Evolutionary conservation across 2,888 invertebrate genomes (phyloP).

Genomic region (Chaitophorus viminalis): DNA sequence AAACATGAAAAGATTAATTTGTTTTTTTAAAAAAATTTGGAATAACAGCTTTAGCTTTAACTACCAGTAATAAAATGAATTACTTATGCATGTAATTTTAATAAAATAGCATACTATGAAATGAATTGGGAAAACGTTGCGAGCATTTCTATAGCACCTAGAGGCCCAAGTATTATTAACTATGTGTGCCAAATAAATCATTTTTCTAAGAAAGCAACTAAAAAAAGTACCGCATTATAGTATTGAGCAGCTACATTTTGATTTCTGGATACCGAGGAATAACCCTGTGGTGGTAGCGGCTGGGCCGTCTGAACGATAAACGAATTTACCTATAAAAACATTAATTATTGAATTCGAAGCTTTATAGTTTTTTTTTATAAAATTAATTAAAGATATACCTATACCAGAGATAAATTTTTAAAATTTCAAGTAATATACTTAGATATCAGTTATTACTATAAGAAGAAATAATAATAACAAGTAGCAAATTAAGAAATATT

Average conservation of each 20-base stretch:
- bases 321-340: constrained; percentile 58
- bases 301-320: constrained; percentile 14
- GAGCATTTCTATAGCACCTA: not conserved
- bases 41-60: too few species aligned
- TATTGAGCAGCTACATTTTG: constrained; percentile 51
- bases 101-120: not conserved
- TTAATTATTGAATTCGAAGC: constrained; percentile 21
- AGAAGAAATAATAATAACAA: too few species aligned
- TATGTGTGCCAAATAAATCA: not conserved
- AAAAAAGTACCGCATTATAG: constrained; percentile 47
- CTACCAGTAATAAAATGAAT: not conserved
- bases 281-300: not conserved
- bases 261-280: constrained; percentile 37
- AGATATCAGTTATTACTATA: too few species aligned
- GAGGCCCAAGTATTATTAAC: not conserved
- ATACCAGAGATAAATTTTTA: not conserved
- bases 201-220: not conserved
- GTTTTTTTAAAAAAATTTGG: too few species aligned
- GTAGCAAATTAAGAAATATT: too few species aligned
- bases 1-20: too few species aligned
- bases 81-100: not conserved
- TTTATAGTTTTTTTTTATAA: too few species aligned
- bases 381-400: not conserved
- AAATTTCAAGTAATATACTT: too few species aligned
- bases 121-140: not conserved